phyloP scores from a whole-genome alignment of 2,797 vertebrate genomes.

The Atherinosoma microstoma region DNA sequence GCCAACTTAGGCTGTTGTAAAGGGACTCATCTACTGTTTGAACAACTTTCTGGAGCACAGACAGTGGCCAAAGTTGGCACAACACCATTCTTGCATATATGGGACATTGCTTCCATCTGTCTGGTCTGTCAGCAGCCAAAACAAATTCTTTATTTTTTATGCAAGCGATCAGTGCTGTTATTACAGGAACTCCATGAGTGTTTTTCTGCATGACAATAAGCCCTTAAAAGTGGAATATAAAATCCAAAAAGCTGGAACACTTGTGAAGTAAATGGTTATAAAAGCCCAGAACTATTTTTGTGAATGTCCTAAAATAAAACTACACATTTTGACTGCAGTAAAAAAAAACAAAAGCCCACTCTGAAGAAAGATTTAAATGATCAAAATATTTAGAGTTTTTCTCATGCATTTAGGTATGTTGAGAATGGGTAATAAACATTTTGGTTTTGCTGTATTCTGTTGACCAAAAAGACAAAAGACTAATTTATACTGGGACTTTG shows the following conservation, averaged over 20 bases:
- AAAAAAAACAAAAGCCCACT: neutral
- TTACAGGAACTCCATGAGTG: neutral
- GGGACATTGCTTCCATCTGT: neutral
- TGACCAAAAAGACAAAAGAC: neutral
- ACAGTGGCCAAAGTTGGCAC: neutral
- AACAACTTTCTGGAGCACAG: neutral
- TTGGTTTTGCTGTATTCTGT: neutral
- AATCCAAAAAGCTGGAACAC: neutral
- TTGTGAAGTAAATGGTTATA: neutral
- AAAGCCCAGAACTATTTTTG: neutral
- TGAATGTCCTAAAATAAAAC: neutral
- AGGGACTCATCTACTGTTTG: neutral
- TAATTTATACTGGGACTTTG: neutral
- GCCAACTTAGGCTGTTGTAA: neutral
- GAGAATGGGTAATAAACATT: neutral
- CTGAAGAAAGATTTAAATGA: neutral
- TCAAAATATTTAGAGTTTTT: neutral
- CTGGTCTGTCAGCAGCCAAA: neutral
- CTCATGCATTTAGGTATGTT: too few relatives aligned
- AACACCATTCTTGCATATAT: neutral
- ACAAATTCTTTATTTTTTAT: neutral
- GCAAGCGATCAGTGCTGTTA: neutral
- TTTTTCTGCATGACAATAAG: neutral
- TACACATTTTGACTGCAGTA: neutral
- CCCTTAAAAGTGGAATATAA: neutral